These are phyloP conservation scores for Drosophila santomea DNA, from an alignment of 1,140 invertebrate genomes.

Conservation along the genomic window DNA sequence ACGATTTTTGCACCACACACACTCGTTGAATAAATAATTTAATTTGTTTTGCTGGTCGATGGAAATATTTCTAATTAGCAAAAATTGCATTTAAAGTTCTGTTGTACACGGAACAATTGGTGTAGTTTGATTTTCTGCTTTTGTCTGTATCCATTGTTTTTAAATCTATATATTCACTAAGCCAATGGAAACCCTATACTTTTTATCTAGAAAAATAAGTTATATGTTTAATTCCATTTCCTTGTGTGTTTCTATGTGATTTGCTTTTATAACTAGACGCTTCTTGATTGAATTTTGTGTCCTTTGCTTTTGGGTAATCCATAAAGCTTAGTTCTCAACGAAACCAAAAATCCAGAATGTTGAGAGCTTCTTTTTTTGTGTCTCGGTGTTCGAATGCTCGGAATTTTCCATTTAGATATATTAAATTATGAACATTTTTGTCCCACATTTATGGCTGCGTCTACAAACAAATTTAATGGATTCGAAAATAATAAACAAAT, in stretches of 20 bases:
- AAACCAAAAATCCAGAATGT: conserved; percentile 37
- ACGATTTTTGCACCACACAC: conserved; percentile 52
- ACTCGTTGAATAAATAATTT: conserved; percentile 61
- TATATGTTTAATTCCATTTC: conserved; percentile 12
- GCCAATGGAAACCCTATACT: conserved; percentile 9
- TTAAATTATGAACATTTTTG: conserved; percentile 45
- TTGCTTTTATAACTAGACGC: conserved; percentile 51
- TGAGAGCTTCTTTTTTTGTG: conserved; percentile 33
- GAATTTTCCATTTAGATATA: conserved; percentile 44
- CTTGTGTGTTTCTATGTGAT: conserved; percentile 24
- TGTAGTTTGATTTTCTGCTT: conserved; percentile 45
- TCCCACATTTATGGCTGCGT: conserved; percentile 32
- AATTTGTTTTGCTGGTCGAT: conserved; percentile 71
- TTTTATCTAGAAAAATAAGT: conserved; percentile 23
- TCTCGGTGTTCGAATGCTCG: conserved; percentile 32
- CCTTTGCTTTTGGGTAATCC: conserved; percentile 44
- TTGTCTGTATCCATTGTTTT: conserved; percentile 31
- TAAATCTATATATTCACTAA: conserved; percentile 28
- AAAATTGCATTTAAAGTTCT: conserved; percentile 71
- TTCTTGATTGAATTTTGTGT: conserved; percentile 49
- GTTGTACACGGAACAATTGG: conserved; percentile 44
- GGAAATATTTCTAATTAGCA: conserved; percentile 76
- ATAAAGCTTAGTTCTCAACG: conserved; percentile 40
- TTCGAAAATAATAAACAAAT: conserved; percentile 42
- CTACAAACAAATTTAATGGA: conserved; percentile 45